A percentile compares a stretch with the other conserved stretches of the same genome.
Evolutionary conservation across 2,888 invertebrate species (phyloP).

Genomic region (Neoscelio sp.): DNA sequence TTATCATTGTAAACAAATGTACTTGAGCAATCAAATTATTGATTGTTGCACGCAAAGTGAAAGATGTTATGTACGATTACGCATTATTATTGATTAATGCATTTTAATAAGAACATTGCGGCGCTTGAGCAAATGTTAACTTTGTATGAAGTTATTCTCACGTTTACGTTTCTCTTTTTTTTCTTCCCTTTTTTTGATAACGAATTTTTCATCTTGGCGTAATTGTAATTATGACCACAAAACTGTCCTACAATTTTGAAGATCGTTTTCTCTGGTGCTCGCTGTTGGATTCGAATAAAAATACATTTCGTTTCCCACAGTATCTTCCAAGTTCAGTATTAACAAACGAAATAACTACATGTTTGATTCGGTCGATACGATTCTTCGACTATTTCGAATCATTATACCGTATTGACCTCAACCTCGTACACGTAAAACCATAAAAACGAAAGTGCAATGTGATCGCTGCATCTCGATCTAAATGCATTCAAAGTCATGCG

Average conservation of each 20-base stretch:
- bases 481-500: constrained; percentile 58
- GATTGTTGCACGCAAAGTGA: constrained; percentile 10
- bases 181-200: no score
- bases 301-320: background rate
- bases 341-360: constrained; percentile 31
- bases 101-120: constrained; percentile 22
- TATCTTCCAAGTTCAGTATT: constrained; percentile 5
- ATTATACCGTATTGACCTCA: constrained; percentile 51
- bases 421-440: constrained; percentile 48
- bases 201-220: no score
- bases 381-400: constrained; percentile 47
- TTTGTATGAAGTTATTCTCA: no score
- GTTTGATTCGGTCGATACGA: constrained; percentile 21
- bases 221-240: no score
- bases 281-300: constrained; percentile 4
- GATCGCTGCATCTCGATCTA: constrained; percentile 50
- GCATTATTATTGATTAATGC: constrained; percentile 29
- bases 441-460: constrained; percentile 59
- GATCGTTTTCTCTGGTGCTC: background rate
- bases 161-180: no score
- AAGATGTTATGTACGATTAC: constrained; percentile 2
- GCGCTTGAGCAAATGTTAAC: no score
- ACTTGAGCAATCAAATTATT: constrained; percentile 10
- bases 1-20: constrained; percentile 21
- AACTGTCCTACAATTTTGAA: constrained; percentile 5